Evolutionary conservation across 2,888 invertebrate species (phyloP).

Genomic region (Malachius bipustulatus): DNA sequence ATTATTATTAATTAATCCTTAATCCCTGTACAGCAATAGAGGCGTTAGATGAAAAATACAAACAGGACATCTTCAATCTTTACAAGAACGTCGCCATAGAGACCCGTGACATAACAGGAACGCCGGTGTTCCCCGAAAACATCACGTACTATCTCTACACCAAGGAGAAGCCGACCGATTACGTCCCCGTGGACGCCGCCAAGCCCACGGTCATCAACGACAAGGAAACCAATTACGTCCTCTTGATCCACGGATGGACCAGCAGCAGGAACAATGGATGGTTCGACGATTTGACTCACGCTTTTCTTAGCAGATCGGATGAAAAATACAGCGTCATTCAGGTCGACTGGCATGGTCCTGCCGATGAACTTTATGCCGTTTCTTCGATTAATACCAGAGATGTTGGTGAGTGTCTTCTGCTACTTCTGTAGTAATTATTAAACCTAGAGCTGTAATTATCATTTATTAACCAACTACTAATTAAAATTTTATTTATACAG

Average conservation of each 20-base stretch:
- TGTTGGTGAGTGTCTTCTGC: constrained; percentile 26
- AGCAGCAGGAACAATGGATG: constrained; percentile 20
- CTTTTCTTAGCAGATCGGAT: constrained; percentile 21
- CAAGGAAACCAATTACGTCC: constrained; percentile 18
- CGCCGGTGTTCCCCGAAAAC: constrained; percentile 22
- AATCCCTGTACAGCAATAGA: too few relatives aligned
- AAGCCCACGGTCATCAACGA: constrained; percentile 18
- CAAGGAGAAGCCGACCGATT: constrained; percentile 18
- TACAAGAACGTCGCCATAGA: constrained; percentile 23
- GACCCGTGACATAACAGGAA: constrained; percentile 19
- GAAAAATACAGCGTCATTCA: constrained; percentile 20
- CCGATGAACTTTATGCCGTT: constrained; percentile 23
- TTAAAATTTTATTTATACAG: too few relatives aligned
- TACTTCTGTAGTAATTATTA: too few relatives aligned
- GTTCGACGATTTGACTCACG: constrained; percentile 24
- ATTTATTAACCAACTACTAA: too few relatives aligned
- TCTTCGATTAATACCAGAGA: constrained; percentile 25
- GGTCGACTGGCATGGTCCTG: constrained; percentile 26
- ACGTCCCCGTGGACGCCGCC: constrained; percentile 18
- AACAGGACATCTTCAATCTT: constrained; percentile 24
- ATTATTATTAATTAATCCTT: too few relatives aligned
- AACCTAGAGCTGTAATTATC: too few relatives aligned
- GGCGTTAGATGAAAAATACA: constrained; percentile 16
- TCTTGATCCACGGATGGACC: constrained; percentile 26
- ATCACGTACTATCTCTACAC: constrained; percentile 23